Base-by-base conservation (phyloP, 2,113 vertebrate species). In the Mustela lutreola region DNA sequence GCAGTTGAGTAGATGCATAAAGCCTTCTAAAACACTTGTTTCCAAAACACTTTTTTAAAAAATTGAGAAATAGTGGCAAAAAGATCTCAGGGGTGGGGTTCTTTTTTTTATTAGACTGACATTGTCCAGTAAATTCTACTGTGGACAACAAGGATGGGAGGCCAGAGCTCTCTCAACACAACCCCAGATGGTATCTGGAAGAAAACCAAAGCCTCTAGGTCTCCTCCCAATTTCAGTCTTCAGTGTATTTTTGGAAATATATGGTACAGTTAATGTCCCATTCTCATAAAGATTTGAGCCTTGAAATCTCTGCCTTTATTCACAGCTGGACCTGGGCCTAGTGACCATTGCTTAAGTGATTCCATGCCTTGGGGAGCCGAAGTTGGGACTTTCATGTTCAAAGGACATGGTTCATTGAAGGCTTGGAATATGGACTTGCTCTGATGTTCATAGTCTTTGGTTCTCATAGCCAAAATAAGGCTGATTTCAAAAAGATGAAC, bases 381-480 rank as follows among this genome's bases (percentile, higher is more conserved):
- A 80, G 94, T 95, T 53, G n/a, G 96, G 96, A 89, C 98, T 98
- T 99, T 99, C 97, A 98, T 99, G 98, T 99, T 99, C 98, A 99
- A 99, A 99, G 98, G 81, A 96, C 82, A 88, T 0, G 0, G 95
- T 93, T 96, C 95, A 98, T 98, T 99, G 98, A 99, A 99, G 98
- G 95, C 97, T 97, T 86, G 95, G 98, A 97, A 95, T 96, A 81
- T 63, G 96, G 97, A 97, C 98, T 97, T 97, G 88, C 90, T 99
- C 98, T 99, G 98, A 99, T 99, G 98, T 98, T 98, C 97, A 42
- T 75, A 97, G 95, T 93, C 93, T 56, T 98, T 95, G 96, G 97
- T 98, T 98, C 98, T 98, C 97, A 60, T 85, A 96, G 97, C 92
- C 97, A 97, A 98, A 97, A 95, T 97, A 98, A 98, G 98, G 97